Percentiles rank a stretch among this genome's conserved stretches.
These are phyloP conservation scores for Paramormyrops hopkinsi DNA, from an alignment of 2,797 vertebrate genomes.

Conservation along the genomic window DNA sequence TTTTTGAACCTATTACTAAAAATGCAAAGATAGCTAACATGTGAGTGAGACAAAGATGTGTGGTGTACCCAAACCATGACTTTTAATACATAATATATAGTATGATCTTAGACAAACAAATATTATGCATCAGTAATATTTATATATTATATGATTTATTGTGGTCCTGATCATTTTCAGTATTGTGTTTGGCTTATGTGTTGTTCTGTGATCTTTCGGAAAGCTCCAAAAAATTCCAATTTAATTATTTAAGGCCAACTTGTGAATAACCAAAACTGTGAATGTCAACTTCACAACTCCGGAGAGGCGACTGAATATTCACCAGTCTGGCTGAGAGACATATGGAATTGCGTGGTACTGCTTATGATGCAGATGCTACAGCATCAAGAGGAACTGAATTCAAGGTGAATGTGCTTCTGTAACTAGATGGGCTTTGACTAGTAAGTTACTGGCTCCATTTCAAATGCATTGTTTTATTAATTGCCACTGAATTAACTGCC, in stretches of 20 bases:
- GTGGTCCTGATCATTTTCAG: not conserved
- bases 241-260: not conserved
- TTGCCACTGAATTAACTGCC: not conserved
- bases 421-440: not conserved
- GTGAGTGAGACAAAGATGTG: too few relatives aligned
- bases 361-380: too few relatives aligned
- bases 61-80: too few relatives aligned
- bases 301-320: not conserved
- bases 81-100: too few relatives aligned
- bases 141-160: not conserved
- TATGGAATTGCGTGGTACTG: not conserved
- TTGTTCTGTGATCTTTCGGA: not conserved
- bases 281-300: not conserved
- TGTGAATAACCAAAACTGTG: not conserved
- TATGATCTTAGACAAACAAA: too few relatives aligned
- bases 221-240: not conserved
- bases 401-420: not conserved
- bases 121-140: too few relatives aligned
- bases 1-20: too few relatives aligned
- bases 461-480: not conserved
- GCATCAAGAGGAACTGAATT: too few relatives aligned
- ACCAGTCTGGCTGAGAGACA: not conserved
- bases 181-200: not conserved
- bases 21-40: too few relatives aligned
- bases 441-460: not conserved